A percentile compares a stretch with the other conserved stretches of the same genome.
These are phyloP conservation scores for Adelges cooleyi DNA, from an alignment of 1,140 invertebrate species.

Conservation along the genomic window DNA sequence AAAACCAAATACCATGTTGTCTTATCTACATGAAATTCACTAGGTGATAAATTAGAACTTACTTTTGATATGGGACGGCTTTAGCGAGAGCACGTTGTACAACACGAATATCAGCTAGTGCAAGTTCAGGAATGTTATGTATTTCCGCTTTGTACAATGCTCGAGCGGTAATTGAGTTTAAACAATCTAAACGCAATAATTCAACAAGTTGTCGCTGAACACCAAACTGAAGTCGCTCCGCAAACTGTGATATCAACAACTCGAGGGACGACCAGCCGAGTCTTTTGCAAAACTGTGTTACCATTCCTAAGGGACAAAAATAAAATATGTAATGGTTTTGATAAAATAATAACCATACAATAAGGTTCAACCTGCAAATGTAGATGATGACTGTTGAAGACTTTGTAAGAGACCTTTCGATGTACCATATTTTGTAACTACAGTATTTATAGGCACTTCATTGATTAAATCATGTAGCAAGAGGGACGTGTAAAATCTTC, in stretches of 20 bases:
- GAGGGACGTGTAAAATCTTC: slow-evolving; percentile 82
- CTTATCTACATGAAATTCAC: not conserved
- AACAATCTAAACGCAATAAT: slow-evolving; percentile 67
- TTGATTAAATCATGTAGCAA: slow-evolving; percentile 87
- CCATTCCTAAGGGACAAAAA: slow-evolving; percentile 55
- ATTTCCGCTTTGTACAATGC: slow-evolving; percentile 75
- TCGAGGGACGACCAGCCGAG: slow-evolving; percentile 89
- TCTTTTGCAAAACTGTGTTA: slow-evolving; percentile 80
- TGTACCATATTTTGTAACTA: slow-evolving; percentile 73
- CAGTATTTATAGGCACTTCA: slow-evolving; percentile 67
- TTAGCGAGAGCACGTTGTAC: slow-evolving; percentile 68
- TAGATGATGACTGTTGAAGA: slow-evolving; percentile 87
- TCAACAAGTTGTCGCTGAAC: slow-evolving; percentile 85
- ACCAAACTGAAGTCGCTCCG: slow-evolving; percentile 86
- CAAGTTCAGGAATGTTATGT: slow-evolving; percentile 62
- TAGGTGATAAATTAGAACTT: slow-evolving; percentile 42
- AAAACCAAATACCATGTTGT: not conserved
- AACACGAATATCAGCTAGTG: slow-evolving; percentile 51
- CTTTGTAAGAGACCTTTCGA: slow-evolving; percentile 80
- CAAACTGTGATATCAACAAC: slow-evolving; percentile 81
- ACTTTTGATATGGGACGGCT: slow-evolving; percentile 70
- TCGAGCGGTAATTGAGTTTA: slow-evolving; percentile 77
- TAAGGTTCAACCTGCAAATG: slow-evolving; percentile 72
- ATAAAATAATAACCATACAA: not conserved
- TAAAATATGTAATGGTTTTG: not conserved